Evolutionary conservation across 2,888 invertebrate genomes (phyloP), one percentile per base, ranked within the genome.

Genomic region (Podabrus alpinus): DNA sequence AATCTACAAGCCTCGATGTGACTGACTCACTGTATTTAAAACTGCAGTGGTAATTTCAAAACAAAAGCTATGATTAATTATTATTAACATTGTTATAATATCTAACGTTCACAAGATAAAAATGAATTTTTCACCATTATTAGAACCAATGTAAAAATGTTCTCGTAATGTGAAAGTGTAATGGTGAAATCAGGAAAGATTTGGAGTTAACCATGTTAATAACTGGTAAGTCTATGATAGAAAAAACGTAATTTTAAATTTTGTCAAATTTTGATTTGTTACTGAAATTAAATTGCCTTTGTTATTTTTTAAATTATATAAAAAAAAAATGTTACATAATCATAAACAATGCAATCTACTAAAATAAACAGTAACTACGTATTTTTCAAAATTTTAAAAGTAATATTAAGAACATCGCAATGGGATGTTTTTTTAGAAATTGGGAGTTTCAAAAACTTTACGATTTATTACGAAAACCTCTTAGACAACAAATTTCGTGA

Each of bases 171-270:
- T 72, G 72, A 72, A 72, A 72, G 72, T 72, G 68, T 17, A 45
- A 61, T 67, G 72, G 72, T 68, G 72, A 72, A 72, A 72, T 72
- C 68, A 72, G 72, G 72, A 67, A 72, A 72, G 45, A 45, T 45
- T 66, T 71, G 59, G 71, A 59, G 13, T 71, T 68, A 64, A 21
- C 19, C 9, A 64, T 19, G 21, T 64, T 64, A 19, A 64, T 7
- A 64, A 21, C 21, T n/a, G 62, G 62, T 64, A 64, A 64, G 62
- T 16, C 15, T 16, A 16, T 61, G 5, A 61, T 61, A 9, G 4
- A 64, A 19, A 19, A 19, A 64, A 13, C 2, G 9, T 62, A 64
- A 64, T 2, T 19, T 17, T 21, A 11, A n/a, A 13, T n/a, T 19
- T 64, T 19, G 62, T 64, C 21, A 13, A 62, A 45, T 45, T 45